phyloP scores from a whole-genome alignment of 2,797 vertebrate species.

The Furcifer pardalis region DNA sequence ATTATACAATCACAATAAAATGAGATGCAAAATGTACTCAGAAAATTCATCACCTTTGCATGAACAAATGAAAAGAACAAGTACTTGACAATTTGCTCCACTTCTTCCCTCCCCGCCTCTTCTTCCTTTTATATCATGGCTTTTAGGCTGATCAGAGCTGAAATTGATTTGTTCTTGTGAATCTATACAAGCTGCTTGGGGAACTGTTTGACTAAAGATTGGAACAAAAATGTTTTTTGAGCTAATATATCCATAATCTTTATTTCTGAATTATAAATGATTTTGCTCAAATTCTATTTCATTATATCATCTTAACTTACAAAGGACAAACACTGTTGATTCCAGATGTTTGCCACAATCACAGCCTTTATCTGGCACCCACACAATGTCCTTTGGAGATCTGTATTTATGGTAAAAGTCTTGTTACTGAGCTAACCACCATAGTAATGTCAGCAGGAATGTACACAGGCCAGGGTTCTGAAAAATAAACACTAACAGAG shows the following conservation, averaged over 20 bases:
- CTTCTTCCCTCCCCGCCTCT: background rate
- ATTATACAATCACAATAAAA: too few species aligned
- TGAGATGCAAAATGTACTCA: too few species aligned
- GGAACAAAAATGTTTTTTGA: background rate
- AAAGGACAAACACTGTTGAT: constrained; percentile 1
- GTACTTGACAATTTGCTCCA: background rate
- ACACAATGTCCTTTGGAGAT: constrained; percentile 25
- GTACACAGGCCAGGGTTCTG: background rate
- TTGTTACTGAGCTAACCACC: background rate
- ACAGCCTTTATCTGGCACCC: constrained; percentile 6
- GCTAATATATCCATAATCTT: background rate
- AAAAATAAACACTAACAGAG: constrained; percentile 21
- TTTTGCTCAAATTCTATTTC: background rate
- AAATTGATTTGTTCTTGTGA: background rate
- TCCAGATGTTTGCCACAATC: background rate
- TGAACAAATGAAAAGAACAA: too few species aligned
- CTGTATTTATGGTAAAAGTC: background rate
- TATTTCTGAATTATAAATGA: background rate
- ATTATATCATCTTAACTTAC: background rate
- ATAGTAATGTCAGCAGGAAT: background rate
- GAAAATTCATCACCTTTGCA: too few species aligned
- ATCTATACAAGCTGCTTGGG: background rate
- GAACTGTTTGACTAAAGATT: background rate
- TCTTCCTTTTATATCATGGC: background rate
- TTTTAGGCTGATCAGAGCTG: background rate